These are phyloP conservation scores for Catonia carolina DNA, from an alignment of 2,888 invertebrate species.

Conservation along the genomic window DNA sequence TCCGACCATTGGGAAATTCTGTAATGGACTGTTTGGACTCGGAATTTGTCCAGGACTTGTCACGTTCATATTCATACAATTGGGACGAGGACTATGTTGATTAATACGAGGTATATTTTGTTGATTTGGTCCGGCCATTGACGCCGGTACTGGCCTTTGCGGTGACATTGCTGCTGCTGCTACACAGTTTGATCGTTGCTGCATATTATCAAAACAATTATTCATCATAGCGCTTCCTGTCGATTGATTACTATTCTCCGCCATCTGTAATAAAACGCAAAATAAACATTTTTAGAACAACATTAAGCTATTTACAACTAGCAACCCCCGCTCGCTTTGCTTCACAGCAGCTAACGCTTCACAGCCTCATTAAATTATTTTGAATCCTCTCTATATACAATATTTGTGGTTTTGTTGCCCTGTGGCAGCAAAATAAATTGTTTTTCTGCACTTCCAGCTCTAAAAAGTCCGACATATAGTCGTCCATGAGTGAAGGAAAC, in stretches of 20 bases:
- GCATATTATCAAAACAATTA: not conserved
- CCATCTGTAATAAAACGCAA: slow-evolving; percentile 26
- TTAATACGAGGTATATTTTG: slow-evolving; percentile 36
- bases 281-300: no score
- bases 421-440: no score
- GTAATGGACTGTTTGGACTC: slow-evolving; percentile 41
- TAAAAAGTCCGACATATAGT: no score
- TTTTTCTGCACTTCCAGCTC: no score
- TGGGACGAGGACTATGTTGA: slow-evolving; percentile 32
- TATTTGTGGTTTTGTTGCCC: no score
- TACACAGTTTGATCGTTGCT: no score
- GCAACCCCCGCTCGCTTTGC: no score
- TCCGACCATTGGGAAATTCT: slow-evolving; percentile 10
- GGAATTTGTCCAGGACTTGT: not conserved
- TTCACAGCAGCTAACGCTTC: no score
- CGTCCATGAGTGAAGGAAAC: no score
- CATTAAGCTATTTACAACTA: no score
- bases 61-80: slow-evolving; percentile 39
- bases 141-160: slow-evolving; percentile 25
- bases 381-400: no score
- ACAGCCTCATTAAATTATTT: no score
- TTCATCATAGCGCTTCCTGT: not conserved
- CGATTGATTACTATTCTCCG: slow-evolving; percentile 27
- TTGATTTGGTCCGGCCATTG: slow-evolving; percentile 35
- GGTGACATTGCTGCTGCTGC: not conserved